Evolutionary conservation across 2,113 vertebrate species (phyloP).

Genomic region (Anhinga anhinga): DNA sequence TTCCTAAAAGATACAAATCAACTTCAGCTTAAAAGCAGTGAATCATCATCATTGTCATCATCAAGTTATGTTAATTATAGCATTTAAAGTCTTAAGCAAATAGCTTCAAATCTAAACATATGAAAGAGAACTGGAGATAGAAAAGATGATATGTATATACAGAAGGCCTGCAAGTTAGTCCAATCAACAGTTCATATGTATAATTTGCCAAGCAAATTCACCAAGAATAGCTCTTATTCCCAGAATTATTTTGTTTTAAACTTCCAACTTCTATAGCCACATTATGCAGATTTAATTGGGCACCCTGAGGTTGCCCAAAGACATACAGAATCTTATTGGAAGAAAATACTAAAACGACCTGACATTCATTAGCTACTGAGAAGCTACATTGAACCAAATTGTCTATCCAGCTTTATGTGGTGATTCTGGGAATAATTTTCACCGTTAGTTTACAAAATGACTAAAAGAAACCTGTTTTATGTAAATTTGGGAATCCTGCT

Average conservation of each 20-base stretch:
- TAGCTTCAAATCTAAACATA: neutral
- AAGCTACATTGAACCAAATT: slow-evolving; percentile 13
- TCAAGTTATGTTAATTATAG: neutral
- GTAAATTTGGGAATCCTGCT: slow-evolving; percentile 16
- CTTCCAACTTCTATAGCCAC: neutral
- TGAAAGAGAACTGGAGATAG: neutral
- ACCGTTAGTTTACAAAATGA: slow-evolving; percentile 15
- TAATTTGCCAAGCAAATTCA: neutral
- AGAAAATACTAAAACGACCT: neutral
- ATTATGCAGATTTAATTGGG: slow-evolving; percentile 39
- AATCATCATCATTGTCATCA: neutral
- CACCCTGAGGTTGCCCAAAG: slow-evolving; percentile 26
- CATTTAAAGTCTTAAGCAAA: neutral
- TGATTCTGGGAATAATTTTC: slow-evolving; percentile 48
- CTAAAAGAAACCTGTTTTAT: slow-evolving; percentile 25
- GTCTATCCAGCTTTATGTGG: slow-evolving; percentile 4
- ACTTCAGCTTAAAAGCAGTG: neutral
- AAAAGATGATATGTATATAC: neutral
- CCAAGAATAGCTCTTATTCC: neutral
- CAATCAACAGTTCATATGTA: neutral
- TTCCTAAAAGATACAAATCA: neutral
- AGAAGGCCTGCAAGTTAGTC: neutral
- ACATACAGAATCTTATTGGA: neutral
- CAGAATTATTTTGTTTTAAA: neutral
- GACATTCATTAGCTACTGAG: slow-evolving; percentile 27